These are phyloP conservation scores for Dendrolimus pini DNA, from an alignment of 2,888 invertebrate genomes.

Conservation along the genomic window DNA sequence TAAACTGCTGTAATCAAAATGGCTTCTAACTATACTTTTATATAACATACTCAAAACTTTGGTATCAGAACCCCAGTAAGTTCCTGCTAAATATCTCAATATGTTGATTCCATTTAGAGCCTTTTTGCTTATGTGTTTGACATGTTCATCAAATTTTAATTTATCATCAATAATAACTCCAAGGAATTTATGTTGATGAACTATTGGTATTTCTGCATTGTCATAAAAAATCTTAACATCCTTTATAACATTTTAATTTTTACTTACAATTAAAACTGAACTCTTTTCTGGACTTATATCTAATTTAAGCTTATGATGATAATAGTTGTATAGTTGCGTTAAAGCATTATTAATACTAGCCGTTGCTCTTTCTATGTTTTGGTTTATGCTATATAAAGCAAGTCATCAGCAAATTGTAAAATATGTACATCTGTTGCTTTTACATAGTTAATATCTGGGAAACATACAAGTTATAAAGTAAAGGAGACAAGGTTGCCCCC, in stretches of 20 bases:
- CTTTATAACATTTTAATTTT: no score
- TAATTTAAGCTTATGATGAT: no score
- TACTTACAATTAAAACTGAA: no score
- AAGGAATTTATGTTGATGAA: background rate
- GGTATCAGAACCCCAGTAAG: conserved; percentile 1
- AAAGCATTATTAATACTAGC: background rate
- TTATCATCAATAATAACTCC: background rate
- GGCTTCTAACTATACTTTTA: conserved; percentile 5
- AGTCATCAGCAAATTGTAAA: no score
- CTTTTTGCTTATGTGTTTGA: background rate
- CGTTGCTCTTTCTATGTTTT: background rate
- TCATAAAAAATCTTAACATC: no score
- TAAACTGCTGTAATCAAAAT: conserved; percentile 5
- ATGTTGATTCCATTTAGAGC: background rate
- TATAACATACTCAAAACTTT: conserved; percentile 1
- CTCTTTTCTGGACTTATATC: no score
- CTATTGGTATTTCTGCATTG: background rate
- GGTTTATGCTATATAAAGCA: background rate
- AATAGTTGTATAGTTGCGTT: background rate
- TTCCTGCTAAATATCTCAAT: background rate
- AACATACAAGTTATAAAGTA: conserved; percentile 1
- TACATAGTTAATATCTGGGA: background rate
- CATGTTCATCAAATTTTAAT: background rate
- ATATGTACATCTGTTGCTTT: no score
- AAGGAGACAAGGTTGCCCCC: conserved; percentile 2